Conservation (phyloP, 2,113 vertebrate genomes). For the Bos indicus region DNA sequence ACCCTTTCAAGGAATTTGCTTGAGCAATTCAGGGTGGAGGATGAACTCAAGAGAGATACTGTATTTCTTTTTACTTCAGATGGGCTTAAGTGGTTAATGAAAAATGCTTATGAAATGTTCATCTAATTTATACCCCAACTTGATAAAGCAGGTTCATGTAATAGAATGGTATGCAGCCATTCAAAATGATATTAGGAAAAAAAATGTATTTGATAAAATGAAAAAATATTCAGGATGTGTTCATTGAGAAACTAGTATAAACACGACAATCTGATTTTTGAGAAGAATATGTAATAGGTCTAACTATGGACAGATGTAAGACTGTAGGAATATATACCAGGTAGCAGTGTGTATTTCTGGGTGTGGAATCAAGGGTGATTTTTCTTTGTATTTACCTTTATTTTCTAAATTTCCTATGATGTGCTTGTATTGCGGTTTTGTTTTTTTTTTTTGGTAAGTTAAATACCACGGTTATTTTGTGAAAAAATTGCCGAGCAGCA, state of each 20-base stretch:
- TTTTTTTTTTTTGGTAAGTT: not conserved
- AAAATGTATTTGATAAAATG: not conserved
- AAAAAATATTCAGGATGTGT: not conserved
- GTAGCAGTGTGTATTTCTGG: not conserved
- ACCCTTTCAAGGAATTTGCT: not conserved
- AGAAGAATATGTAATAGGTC: not conserved
- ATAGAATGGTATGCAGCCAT: not conserved
- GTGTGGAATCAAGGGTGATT: not conserved
- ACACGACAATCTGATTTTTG: not conserved
- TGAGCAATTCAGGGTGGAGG: not conserved
- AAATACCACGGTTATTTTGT: not conserved
- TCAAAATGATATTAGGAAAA: conserved; percentile 11
- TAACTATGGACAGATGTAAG: not conserved
- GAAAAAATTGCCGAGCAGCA: not conserved
- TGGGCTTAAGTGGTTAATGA: not conserved
- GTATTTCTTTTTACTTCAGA: not conserved
- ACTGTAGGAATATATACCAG: not conserved
- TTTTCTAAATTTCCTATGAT: not conserved
- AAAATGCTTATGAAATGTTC: not conserved
- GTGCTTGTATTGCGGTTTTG: not conserved
- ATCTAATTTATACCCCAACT: not conserved
- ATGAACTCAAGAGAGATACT: not conserved
- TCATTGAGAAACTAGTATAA: not conserved
- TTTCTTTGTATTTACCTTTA: not conserved
- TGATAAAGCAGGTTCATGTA: not conserved